These are phyloP conservation scores for Ophioderma brevispina DNA, from an alignment of 35 echinoderm and acorn worm species.

Conservation along the genomic window DNA sequence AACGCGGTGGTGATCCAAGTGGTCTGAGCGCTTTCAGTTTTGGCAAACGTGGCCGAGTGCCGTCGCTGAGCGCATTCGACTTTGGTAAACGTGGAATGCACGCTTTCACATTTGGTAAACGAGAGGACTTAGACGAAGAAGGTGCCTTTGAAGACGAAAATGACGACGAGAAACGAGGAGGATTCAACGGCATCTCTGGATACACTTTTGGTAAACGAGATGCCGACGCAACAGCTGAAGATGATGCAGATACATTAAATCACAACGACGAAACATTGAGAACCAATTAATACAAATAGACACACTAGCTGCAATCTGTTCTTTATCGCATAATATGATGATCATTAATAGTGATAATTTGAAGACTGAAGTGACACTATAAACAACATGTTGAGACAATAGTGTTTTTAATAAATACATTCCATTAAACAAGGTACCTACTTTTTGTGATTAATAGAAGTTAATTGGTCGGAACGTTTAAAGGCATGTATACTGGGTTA, in stretches of 20 bases:
- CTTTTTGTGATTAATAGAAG: too few relatives aligned
- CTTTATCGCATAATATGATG: too few relatives aligned
- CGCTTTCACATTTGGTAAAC: slow-evolving; percentile 1
- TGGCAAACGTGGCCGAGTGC: neutral
- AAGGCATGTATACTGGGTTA: too few relatives aligned
- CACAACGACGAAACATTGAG: neutral
- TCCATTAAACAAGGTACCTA: too few relatives aligned
- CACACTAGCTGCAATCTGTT: neutral
- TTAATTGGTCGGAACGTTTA: too few relatives aligned
- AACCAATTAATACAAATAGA: neutral
- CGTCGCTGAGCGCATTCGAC: neutral
- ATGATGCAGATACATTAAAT: neutral
- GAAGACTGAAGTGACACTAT: too few relatives aligned
- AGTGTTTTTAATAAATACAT: too few relatives aligned
- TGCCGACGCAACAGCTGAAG: neutral
- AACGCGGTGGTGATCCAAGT: neutral
- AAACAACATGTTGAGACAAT: too few relatives aligned
- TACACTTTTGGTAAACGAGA: slow-evolving; percentile 1
- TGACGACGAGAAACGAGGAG: neutral
- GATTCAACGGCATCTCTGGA: neutral
- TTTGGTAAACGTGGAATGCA: slow-evolving; percentile 2
- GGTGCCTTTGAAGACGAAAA: neutral
- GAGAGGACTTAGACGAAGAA: neutral
- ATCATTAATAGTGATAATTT: too few relatives aligned
- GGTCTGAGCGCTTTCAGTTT: neutral